Conservation (phyloP, 2,888 invertebrate genomes). For the Allacma fusca region DNA sequence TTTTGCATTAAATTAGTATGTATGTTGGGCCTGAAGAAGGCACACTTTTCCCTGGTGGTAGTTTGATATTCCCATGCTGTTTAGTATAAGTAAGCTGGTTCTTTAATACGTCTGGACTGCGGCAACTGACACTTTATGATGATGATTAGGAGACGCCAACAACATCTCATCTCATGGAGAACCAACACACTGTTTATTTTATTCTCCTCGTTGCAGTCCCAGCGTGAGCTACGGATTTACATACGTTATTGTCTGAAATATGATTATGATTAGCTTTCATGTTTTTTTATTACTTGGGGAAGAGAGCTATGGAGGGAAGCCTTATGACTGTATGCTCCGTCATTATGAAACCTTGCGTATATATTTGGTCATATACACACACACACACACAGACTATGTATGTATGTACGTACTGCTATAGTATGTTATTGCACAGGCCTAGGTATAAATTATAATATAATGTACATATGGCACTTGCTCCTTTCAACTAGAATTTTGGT, state of each 20-base stretch:
- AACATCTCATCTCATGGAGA: conserved; percentile 29
- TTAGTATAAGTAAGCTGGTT: neutral
- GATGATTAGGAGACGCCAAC: conserved; percentile 42
- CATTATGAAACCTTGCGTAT: too few relatives aligned
- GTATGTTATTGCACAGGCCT: too few relatives aligned
- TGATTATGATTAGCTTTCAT: conserved; percentile 18
- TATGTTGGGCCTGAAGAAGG: neutral
- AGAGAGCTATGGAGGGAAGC: neutral
- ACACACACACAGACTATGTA: too few relatives aligned
- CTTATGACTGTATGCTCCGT: neutral
- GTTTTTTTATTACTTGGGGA: neutral
- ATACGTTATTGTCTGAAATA: conserved; percentile 36
- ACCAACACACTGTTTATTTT: conserved; percentile 55
- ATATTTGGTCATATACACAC: too few relatives aligned
- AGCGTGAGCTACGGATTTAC: conserved; percentile 60
- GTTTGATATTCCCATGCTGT: neutral
- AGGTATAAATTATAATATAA: too few relatives aligned
- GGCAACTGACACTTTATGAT: conserved; percentile 41
- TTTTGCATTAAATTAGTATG: neutral
- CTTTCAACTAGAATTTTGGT: too few relatives aligned
- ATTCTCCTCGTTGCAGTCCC: conserved; percentile 51
- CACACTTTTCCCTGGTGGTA: neutral
- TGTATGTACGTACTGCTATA: too few relatives aligned
- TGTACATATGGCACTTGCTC: too few relatives aligned
- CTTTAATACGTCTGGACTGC: conserved; percentile 3